Evolutionary conservation across 2,888 invertebrate genomes (phyloP).

Genomic region (Drosophila subsilvestris): DNA sequence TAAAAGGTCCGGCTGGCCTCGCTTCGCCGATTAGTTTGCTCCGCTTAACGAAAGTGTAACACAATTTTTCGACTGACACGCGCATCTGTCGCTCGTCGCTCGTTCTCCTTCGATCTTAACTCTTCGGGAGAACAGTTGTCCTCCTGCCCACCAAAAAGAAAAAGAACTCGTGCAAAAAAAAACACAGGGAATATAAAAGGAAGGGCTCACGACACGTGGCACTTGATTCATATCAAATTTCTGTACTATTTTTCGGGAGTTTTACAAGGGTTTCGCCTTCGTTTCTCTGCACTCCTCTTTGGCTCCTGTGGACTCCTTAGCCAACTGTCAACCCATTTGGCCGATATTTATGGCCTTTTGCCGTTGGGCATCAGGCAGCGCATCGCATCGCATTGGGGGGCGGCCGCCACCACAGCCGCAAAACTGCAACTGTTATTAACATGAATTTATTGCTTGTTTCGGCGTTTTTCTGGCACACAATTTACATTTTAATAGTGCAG

Average conservation of each 20-base stretch:
- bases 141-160: slow-evolving; percentile 20
- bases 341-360: slow-evolving; percentile 70
- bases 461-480: slow-evolving; percentile 29
- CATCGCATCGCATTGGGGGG: slow-evolving; percentile 12
- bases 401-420: slow-evolving; percentile 3
- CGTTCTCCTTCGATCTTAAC: slow-evolving; percentile 29
- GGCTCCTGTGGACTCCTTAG: slow-evolving; percentile 24
- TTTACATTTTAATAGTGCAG: slow-evolving; percentile 36
- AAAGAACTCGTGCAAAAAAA: slow-evolving; percentile 28
- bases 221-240: slow-evolving; percentile 82
- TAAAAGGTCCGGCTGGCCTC: slow-evolving; percentile 38
- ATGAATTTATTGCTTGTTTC: slow-evolving; percentile 61
- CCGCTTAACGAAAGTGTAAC: slow-evolving; percentile 73
- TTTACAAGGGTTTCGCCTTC: slow-evolving; percentile 60
- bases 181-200: slow-evolving; percentile 34
- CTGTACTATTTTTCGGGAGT: slow-evolving; percentile 70
- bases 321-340: slow-evolving; percentile 75
- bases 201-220: slow-evolving; percentile 79
- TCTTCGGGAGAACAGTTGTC: slow-evolving; percentile 37
- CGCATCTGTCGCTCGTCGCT: slow-evolving; percentile 66
- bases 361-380: slow-evolving; percentile 42
- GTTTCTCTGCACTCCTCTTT: slow-evolving; percentile 9
- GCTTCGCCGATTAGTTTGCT: slow-evolving; percentile 65
- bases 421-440: slow-evolving; percentile 72
- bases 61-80: slow-evolving; percentile 59